Percentiles rank a stretch among this genome's conserved stretches.
Conservation (phyloP, 2,888 invertebrate genomes). For the Cephus spinipes region DNA sequence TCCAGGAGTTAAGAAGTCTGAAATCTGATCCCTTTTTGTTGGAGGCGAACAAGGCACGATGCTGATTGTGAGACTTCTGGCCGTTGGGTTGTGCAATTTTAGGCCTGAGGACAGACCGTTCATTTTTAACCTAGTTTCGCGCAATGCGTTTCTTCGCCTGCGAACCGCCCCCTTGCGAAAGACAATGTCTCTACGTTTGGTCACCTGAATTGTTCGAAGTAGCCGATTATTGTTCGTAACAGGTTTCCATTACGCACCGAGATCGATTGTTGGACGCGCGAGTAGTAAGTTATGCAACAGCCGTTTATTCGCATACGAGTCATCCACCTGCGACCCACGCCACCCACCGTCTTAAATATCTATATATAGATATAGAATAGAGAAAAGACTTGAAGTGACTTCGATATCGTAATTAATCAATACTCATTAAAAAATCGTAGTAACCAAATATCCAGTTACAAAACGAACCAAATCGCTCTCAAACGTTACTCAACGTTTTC, state of each 20-base stretch:
- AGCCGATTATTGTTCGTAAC: neutral
- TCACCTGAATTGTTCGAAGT: neutral
- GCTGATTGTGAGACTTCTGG: neutral
- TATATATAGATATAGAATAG: neutral
- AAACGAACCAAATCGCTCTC: neutral
- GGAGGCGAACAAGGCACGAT: neutral
- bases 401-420: neutral
- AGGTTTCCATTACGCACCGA: neutral
- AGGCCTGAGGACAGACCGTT: slow-evolving; percentile 29
- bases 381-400: neutral
- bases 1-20: neutral
- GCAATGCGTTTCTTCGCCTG: slow-evolving; percentile 19
- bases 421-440: neutral
- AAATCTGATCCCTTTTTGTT: neutral
- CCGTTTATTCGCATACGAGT: neutral
- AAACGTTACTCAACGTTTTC: neutral
- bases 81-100: slow-evolving; percentile 8
- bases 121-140: slow-evolving; percentile 36
- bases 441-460: neutral
- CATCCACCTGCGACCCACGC: neutral
- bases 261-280: neutral
- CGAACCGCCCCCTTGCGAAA: slow-evolving; percentile 23
- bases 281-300: neutral
- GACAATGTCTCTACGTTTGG: slow-evolving; percentile 12
- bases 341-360: neutral